These are phyloP conservation scores for Chrysodeixis includens DNA, from an alignment of 2,888 invertebrate species.

Conservation along the genomic window DNA sequence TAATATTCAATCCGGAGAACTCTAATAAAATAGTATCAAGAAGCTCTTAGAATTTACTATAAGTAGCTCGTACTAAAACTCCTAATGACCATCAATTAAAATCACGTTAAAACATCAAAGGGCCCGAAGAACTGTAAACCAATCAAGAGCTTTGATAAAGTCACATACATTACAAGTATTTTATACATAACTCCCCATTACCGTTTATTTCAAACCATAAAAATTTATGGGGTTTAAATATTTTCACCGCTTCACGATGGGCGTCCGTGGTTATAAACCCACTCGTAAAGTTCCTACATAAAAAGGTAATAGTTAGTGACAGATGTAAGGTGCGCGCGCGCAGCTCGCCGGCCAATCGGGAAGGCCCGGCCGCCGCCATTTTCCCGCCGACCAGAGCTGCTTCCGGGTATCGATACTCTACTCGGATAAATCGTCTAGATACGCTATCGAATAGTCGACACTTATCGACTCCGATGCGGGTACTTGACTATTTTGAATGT, in stretches of 20 bases:
- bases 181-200: conserved; percentile 73
- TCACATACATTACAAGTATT: conserved; percentile 72
- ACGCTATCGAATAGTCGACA: conserved; percentile 61
- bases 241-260: conserved; percentile 77
- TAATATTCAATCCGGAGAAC: conserved; percentile 38
- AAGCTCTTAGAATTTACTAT: conserved; percentile 37
- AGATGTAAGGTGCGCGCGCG: conserved; percentile 69
- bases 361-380: conserved; percentile 65
- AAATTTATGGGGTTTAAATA: conserved; percentile 83
- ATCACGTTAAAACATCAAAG: conserved; percentile 70
- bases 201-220: conserved; percentile 77
- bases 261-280: conserved; percentile 65
- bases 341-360: conserved; percentile 64
- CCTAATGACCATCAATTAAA: conserved; percentile 67
- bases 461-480: conserved; percentile 59
- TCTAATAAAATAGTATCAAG: conserved; percentile 38
- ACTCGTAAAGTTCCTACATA: conserved; percentile 66
- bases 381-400: conserved; percentile 63
- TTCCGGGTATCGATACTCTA: conserved; percentile 63
- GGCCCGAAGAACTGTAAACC: conserved; percentile 67
- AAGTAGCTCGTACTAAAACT: conserved; percentile 57
- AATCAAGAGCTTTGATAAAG: conserved; percentile 73
- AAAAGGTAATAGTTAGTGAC: conserved; percentile 74
- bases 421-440: conserved; percentile 63
- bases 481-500: conserved; percentile 58